Evolutionary conservation across 2,113 vertebrate genomes (phyloP), one percentile per base, ranked within the genome.

Genomic region (Ibidorhyncha struthersii): DNA sequence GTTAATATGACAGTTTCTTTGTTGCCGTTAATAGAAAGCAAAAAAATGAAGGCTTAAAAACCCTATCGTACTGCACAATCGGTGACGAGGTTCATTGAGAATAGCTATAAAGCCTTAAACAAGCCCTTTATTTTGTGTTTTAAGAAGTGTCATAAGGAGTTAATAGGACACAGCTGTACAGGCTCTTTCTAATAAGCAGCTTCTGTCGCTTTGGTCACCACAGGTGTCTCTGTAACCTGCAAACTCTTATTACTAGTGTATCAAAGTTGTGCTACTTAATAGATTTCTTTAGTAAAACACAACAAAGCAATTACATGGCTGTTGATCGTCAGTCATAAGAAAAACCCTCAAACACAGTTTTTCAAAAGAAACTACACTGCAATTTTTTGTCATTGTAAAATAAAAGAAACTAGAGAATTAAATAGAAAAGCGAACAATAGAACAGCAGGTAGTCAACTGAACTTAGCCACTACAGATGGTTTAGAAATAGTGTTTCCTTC

Each of bases 301-400:
- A 98, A 98, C 98, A 98, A 98, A 98, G 98, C 98, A 98, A 98
- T 98, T 98, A 98, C 98, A 98, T 98, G 98, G 98, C 98, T 98
- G 98, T 98, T 98, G 98, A 98, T 98, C 97, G 97, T 98, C 97
- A 97, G 96, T 97, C 97, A 98, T 98, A 98, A 98, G 98, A 96
- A 97, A 98, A 59, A 34, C 81, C 96, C 97, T 98, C 97, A 98
- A 98, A 98, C 98, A 98, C 96, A 95, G 94, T 96, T 98, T 98
- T 98, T 98, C 98, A 98, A 98, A 98, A 98, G 98, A 98, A 98
- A 98, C 98, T 97, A 98, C 98, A 98, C 97, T 97, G 97, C 98
- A 98, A 98, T 98, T 98, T 98, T 98, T 98, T 98, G 98, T 98
- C 98, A 98, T 98, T 98, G 98, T 98, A 98, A 98, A 98, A 98